Evolutionary conservation across 2,113 vertebrate genomes (phyloP), one percentile per base, ranked within the genome.

Genomic region (Egretta garzetta): DNA sequence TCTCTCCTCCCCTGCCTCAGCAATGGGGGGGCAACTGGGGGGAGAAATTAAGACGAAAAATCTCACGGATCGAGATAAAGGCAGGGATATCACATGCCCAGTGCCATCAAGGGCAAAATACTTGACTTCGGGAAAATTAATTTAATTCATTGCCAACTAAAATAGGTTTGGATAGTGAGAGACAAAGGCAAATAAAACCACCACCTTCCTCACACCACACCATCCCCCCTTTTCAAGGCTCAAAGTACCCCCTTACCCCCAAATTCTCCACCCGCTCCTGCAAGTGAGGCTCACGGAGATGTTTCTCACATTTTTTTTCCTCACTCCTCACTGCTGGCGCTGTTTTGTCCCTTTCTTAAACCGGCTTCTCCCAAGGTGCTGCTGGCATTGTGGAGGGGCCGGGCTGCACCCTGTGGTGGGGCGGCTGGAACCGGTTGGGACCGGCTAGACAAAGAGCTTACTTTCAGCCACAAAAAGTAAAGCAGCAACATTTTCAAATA

Each of bases 371-470:
- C 15, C 0, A 2, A 27, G 18, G 70, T 2, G 24, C 20, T 2
- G 6, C 64, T 4, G 41, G 20, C 0, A 0, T 5, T 0, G 3
- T 3, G 28, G 39, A 14, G 33, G 35, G 27, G 4, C 55, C 5
- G 35, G 45, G 52, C 74, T 33, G 35, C 4, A 33, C 17, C 39
- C 22, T 59, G n/a, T 2, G 6, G 16, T 4, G 32, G 16, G 2
- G 16, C 49, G 7, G 8, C 2, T 6, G 3, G 67, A 49, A 68
- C 70, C 22, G 1, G 16, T 22, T 1, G 3, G 39, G 71, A 50
- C 49, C 50, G 24, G 50, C 50, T 4, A 24, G 50, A 26, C 26
- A 13, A 28, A 45, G 13, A 28, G 14, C 27, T 77, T 16, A 3
- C 4, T 75, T 71, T 50, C 17, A 32, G 24, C 30, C 81, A 39